Base-by-base conservation (phyloP, 2,113 vertebrate species). In the Arothron firmamentum region DNA sequence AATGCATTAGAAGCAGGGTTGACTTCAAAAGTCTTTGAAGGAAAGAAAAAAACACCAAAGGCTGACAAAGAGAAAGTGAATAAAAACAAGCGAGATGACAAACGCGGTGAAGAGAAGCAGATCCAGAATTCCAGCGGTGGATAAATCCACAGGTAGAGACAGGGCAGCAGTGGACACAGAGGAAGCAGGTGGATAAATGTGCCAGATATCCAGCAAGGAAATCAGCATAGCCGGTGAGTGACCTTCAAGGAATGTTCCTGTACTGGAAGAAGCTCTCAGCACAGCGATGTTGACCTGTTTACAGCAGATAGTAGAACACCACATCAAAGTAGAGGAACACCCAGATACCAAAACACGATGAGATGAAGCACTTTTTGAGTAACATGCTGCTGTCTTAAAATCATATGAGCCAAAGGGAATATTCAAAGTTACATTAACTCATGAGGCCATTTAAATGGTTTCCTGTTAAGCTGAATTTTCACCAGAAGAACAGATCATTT, bases 191-290 rank as follows among this genome's bases (percentile, higher is more conserved):
- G 65, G 63, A 60, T 67, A 21, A 9, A 6, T 31, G 56, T 25
- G 60, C 6, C 6, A 8, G 52, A 52, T 34, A 74, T 72, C 61
- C 79, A 28, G 72, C 19, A 34, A 71, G 72, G 3, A 61, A 20
- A 52, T 34, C 66, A 52, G 59, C 72, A 71, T 56, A 65, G 64
- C 55, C 54, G 52, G 59, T 50, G 59, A 74, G 66, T 82, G 86
- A 88, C 77, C 78, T 72, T 75, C 1, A 25, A 70, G 82, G 88
- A 88, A 90, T 84, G 80, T 74, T 81, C 65, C 76, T 9, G 56
- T 54, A 54, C 60, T 79, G 34, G 83, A 85, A 55, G 66, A 73
- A 52, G 38, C 59, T 46, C 19, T 48, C 56, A 62, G 70, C 59
- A 77, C 68, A 51, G 6, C 13, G 54, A 46, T 19, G 5, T 12